Evolutionary conservation across 2,888 invertebrate genomes (phyloP).

Genomic region (Diarsia dahlii): DNA sequence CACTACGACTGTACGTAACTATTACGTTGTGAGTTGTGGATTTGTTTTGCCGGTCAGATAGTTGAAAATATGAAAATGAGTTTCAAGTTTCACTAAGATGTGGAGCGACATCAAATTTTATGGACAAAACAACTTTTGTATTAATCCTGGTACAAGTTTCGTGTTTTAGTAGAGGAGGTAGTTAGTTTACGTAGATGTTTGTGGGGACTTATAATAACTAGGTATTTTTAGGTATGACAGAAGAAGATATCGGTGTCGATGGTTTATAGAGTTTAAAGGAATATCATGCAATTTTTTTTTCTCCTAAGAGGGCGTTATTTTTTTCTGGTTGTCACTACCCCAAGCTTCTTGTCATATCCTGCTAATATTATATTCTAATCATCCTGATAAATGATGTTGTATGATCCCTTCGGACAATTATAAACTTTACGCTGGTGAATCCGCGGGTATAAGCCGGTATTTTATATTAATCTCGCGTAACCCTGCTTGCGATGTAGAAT

Average conservation of each 20-base stretch:
- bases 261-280: not conserved
- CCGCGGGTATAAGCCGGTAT: not conserved
- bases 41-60: constrained; percentile 88
- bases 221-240: not conserved
- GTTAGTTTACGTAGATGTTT: not conserved
- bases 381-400: too few relatives aligned
- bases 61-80: constrained; percentile 88
- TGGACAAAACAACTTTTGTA: constrained; percentile 70
- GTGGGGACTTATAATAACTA: not conserved
- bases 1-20: constrained; percentile 85
- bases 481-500: not conserved
- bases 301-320: not conserved
- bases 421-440: too few relatives aligned
- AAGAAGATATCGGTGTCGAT: not conserved
- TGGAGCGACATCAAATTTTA: constrained; percentile 78
- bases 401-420: too few relatives aligned
- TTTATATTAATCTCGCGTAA: not conserved
- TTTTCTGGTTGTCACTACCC: too few relatives aligned
- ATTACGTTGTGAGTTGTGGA: constrained; percentile 88
- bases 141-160: constrained; percentile 50
- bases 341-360: not conserved
- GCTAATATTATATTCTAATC: too few relatives aligned
- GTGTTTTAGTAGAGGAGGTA: constrained; percentile 13
- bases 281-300: not conserved
- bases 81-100: constrained; percentile 77